A percentile compares a stretch with the other conserved stretches of the same genome.
phyloP scores from a whole-genome alignment of 1,140 invertebrate species.

The Drosophila pallidifrons region DNA sequence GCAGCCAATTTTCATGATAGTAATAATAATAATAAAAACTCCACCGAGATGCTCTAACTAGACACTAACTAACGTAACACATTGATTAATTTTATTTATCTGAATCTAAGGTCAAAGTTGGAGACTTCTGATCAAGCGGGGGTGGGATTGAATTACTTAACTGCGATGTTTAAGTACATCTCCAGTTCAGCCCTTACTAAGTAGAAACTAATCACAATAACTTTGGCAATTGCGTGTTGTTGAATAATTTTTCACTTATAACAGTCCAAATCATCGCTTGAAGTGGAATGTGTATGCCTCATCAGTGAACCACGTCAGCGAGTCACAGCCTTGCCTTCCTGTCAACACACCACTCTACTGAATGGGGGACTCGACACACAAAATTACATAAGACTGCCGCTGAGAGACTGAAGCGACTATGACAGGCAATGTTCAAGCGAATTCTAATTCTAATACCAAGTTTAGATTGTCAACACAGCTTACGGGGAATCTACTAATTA shows the following conservation, averaged over 20 bases:
- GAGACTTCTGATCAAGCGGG: not conserved
- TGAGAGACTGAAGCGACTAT: not conserved
- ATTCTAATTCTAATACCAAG: constrained; percentile 29
- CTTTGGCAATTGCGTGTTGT: constrained; percentile 61
- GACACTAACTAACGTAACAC: too few species aligned
- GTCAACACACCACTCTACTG: constrained; percentile 16
- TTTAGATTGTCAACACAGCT: constrained; percentile 61
- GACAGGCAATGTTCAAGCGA: constrained; percentile 45
- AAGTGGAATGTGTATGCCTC: not conserved
- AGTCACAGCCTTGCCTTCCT: constrained; percentile 33
- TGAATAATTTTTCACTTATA: constrained; percentile 47
- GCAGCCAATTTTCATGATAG: too few species aligned
- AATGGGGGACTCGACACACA: not conserved
- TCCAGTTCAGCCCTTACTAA: constrained; percentile 4
- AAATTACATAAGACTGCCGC: constrained; percentile 38
- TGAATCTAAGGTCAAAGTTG: not conserved
- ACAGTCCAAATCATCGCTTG: constrained; percentile 11
- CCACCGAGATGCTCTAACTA: too few species aligned
- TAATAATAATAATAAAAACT: too few species aligned
- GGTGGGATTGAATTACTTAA: constrained; percentile 12
- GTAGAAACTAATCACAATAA: constrained; percentile 25
- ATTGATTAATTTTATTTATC: not conserved
- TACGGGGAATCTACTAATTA: constrained; percentile 55
- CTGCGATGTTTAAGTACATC: not conserved
- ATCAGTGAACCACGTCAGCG: constrained; percentile 73